Base-by-base conservation (phyloP, 2,888 invertebrate genomes). In the Catonia carolina region DNA sequence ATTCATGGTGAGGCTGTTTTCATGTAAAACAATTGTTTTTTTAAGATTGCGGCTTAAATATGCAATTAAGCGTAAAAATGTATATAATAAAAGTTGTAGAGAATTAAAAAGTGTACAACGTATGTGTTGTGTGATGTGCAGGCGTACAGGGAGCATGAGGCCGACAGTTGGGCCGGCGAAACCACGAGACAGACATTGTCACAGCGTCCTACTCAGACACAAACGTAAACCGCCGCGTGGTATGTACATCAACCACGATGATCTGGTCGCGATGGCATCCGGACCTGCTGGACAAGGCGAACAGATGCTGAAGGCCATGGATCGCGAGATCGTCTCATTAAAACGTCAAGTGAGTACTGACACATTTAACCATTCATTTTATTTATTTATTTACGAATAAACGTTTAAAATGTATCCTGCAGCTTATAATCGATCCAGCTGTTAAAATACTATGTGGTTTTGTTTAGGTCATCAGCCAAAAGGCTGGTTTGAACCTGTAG, bases 201-300 rank as follows among this genome's bases (percentile, higher is more conserved):
- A 67, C 50, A 63, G 64, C 41, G 65, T 69, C 31, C 62, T 69
- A 23, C 63, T 70, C 33, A 68, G 70, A 18, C 75, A 77, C 70
- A 78, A 80, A 69, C 86, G 93, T 71, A 89, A 90, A 73, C 89
- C 96, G 69, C 96, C 96, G 61, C 86, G 89, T 69, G 96, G 96
- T 75, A 94, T 97, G 87, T 91, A 92, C 80, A 89, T 97, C 77
- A 94, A 93, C 81, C 90, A 94, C 76, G 96, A 96, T 75, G 96
- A 96, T 80, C 82, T 97, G 74, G 86, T 91, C 66, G 85, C 89
- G 67, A 84, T 97, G 80, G 94, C 94, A 61, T 84, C 85, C 63
- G 85, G 84, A 67, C 83, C 85, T 58, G 78, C 79, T 70, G 81
- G 80, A 70, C 85, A 85, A 72, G 45, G 20, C 67, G 88, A 90